These are phyloP conservation scores for Acleris laterana DNA, from an alignment of 2,888 invertebrate species.

Conservation along the genomic window DNA sequence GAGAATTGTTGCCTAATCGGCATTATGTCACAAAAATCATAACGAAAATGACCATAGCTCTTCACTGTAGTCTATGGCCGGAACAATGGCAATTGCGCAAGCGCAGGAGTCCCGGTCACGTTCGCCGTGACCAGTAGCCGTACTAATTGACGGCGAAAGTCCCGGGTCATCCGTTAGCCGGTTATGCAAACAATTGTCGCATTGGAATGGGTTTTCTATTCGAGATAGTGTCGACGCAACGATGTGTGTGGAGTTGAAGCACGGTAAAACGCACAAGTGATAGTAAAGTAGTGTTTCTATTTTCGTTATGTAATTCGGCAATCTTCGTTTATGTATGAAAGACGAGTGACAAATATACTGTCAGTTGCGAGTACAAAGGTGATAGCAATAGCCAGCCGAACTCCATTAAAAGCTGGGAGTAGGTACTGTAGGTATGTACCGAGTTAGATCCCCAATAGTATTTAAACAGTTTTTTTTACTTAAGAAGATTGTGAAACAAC, in stretches of 20 bases:
- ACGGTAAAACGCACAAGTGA: no score
- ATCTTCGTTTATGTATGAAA: no score
- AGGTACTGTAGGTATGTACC: no score
- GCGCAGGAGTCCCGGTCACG: conserved; percentile 54
- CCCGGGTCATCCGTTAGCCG: conserved; percentile 49
- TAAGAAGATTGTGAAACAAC: no score
- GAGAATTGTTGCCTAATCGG: background rate
- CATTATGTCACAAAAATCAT: background rate
- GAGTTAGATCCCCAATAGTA: no score
- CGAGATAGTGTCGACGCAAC: background rate
- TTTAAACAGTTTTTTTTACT: no score
- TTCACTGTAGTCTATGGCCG: conserved; percentile 5
- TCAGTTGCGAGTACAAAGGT: no score
- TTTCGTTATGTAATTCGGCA: no score
- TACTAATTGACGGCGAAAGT: conserved; percentile 71
- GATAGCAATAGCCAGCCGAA: no score
- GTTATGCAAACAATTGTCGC: conserved; percentile 52
- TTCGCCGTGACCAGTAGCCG: conserved; percentile 52
- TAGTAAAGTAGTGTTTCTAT: no score
- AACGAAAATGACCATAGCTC: conserved; percentile 1
- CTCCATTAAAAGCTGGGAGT: no score
- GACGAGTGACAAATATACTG: no score
- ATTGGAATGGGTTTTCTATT: conserved; percentile 26
- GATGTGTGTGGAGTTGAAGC: background rate
- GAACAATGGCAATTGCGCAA: conserved; percentile 47